These are phyloP conservation scores for Ethmia dodecea DNA, from an alignment of 2,888 invertebrate genomes.

Conservation along the genomic window DNA sequence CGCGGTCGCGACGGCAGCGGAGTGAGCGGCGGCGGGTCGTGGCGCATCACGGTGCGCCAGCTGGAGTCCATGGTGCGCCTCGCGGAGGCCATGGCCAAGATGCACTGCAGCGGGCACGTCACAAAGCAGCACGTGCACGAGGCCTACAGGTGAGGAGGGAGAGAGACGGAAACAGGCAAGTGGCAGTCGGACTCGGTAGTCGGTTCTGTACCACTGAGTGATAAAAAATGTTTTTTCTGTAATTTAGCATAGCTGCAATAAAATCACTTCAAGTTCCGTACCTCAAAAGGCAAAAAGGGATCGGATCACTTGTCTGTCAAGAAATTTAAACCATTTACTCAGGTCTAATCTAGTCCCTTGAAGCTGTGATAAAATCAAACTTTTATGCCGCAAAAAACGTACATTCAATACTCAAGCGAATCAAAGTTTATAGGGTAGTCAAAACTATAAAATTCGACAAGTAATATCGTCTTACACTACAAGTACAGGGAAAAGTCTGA, in stretches of 20 bases:
- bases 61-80: constrained; percentile 89
- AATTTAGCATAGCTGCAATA: no score
- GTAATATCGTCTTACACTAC: no score
- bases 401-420: no score
- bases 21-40: constrained; percentile 81
- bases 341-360: background rate
- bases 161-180: no score
- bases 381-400: no score
- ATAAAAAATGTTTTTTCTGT: no score
- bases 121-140: constrained; percentile 93
- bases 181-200: no score
- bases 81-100: constrained; percentile 96
- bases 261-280: no score
- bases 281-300: background rate
- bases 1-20: constrained; percentile 89
- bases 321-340: background rate
- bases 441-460: no score
- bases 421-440: no score
- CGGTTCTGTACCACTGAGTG: no score
- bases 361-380: background rate
- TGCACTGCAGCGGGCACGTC: constrained; percentile 96
- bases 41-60: constrained; percentile 98
- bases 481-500: no score
- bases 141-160: constrained; percentile 52
- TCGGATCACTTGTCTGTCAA: background rate